Evolutionary conservation across 92 coral and sea anemone genomes (phyloP), one percentile per base, ranked within the genome.

Genomic region (Porites lobata): DNA sequence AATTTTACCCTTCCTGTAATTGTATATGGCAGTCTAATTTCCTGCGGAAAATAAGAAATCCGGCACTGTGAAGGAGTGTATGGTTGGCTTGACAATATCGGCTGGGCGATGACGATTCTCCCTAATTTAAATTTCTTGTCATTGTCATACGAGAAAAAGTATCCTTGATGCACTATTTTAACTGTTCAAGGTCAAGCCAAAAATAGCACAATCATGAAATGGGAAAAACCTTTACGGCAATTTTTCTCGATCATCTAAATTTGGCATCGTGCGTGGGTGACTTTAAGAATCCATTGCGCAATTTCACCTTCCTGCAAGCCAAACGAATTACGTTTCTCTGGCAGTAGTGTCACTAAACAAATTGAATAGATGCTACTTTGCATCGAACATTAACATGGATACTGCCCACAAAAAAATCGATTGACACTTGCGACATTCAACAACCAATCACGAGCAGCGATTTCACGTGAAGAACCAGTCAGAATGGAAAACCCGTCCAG

Each of bases 391-490:
- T 67, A 65, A 76, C 65, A 75, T 75, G 81, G 67, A 75, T 76
- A 19, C 89, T 85, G 84, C 89, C 82, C 83, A 85, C 89, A 85
- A 76, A 20, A 18, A 85, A 85, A 76, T 68, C n/a, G 67, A 75
- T 76, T 84, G 69, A 84, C 81, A 24, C 87, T 61, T 57, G 9
- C 65, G 50, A 21, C 64, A 13, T 7, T 7, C 3, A 52, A 14
- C 15, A 15, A 17, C 87, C 87, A 84, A 84, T 84, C 87, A 63
- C 43, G 11, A 20, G 43, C 62, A 50, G 50, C 50, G 54, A 82
- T 58, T 71, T 0, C 78, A 71, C 53, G 19, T 6, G 66, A 82
- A 29, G 65, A 62, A 84, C 87, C 87, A 84, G 81, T 84, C 63
- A 83, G 43, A 62, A 57, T 84, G 50, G 79, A 50, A 75, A 61